Base-by-base conservation (phyloP, 2,797 vertebrate species). In the Lepus oiostolus region DNA sequence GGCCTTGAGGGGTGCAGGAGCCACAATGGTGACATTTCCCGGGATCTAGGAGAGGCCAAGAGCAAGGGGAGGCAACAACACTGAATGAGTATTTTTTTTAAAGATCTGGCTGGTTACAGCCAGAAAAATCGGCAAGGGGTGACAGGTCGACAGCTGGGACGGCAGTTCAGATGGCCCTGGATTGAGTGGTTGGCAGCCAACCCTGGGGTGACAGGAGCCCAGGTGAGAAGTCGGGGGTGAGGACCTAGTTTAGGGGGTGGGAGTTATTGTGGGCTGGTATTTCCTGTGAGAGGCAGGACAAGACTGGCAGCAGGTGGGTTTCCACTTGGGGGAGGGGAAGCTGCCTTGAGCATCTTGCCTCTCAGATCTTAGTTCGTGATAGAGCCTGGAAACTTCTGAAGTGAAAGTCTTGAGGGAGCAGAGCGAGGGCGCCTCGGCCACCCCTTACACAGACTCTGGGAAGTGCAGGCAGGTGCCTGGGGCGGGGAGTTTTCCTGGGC, bases 151-250 rank as follows among this genome's bases (percentile, higher is more conserved):
- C 14, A 28, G 42, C 52, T 26, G 22, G 21, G 52, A 10, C 7
- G 0, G 67, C 17, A 3, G 52, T 79, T 35, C 50, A 35, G 26
- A n/a, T n/a, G 17, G 7, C 6, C 11, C 0, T 3, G 19, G 79
- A 60, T 26, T 65, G 24, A 17, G 54, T 0, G 2, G 22, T 22
- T 2, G 21, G 21, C 26, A 32, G 6, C 12, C 35, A 26, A 38
- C 6, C 35, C 30, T 10, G 4, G 65, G 76, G 30, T 16, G 16
- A 13, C 4, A 12, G 19, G 60, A n/a, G 60, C 30, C n/a, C 47
- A 62, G 9, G 16, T 19, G 74, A 58, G 47, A 24, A 71, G 11
- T 58, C 17, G 11, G 47, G 42, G n/a, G 3, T 4, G 28, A 7
- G 75, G 28, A 70, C 7, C 10, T 1, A 0, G 19, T 7, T n/a